Conservation (phyloP, 2,888 invertebrate species). For the Dryococelus australis region DNA sequence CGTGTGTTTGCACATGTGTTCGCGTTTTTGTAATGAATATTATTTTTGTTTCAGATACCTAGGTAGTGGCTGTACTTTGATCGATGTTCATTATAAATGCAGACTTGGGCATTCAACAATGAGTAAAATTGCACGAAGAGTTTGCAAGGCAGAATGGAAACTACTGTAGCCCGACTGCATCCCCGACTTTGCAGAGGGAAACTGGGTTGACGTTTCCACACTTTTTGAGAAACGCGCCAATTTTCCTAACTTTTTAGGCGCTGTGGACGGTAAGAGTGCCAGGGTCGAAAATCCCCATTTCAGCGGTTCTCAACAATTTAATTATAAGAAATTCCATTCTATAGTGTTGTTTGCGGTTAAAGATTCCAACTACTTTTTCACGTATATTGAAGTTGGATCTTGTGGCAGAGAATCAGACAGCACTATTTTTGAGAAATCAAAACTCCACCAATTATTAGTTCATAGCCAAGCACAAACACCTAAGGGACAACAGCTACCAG, state of each 20-base stretch:
- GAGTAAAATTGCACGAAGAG: neutral
- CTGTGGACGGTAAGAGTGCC: neutral
- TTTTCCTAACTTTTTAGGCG: neutral
- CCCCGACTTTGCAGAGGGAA: neutral
- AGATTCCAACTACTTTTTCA: neutral
- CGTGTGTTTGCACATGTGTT: too few relatives aligned
- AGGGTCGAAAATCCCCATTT: neutral
- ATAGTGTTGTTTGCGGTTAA: slow-evolving; percentile 17
- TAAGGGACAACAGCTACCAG: neutral
- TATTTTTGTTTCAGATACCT: too few relatives aligned
- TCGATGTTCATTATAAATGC: neutral
- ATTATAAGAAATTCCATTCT: neutral
- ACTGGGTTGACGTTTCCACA: neutral
- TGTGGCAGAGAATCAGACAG: slow-evolving; percentile 20
- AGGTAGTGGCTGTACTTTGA: too few relatives aligned
- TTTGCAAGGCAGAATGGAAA: neutral
- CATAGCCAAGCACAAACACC: neutral
- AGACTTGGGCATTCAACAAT: neutral
- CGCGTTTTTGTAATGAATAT: too few relatives aligned
- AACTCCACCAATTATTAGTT: neutral
- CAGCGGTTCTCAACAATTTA: neutral
- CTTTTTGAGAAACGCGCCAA: neutral
- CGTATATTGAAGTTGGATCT: neutral
- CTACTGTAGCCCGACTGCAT: neutral
- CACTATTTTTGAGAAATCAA: neutral